phyloP scores from a whole-genome alignment of 2,797 vertebrate species.

The Mastacembelus armatus region DNA sequence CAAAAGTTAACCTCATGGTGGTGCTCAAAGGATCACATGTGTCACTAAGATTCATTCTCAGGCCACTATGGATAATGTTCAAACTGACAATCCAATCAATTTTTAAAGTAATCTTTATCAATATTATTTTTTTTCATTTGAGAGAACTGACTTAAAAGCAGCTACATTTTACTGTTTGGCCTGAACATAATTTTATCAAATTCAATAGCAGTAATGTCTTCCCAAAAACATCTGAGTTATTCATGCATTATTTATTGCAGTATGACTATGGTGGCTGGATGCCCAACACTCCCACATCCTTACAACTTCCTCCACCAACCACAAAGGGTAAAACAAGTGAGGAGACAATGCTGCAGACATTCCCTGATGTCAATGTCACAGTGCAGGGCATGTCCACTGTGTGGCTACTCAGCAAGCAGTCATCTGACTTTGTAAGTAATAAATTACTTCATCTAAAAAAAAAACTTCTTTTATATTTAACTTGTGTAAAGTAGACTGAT shows the following conservation, averaged over 20 bases:
- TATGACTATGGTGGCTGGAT: conserved; percentile 64
- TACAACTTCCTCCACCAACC: conserved; percentile 63
- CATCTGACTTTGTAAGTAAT: conserved; percentile 62
- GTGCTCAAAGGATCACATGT: too few relatives aligned
- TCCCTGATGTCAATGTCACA: conserved; percentile 50
- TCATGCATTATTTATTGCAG: conserved; percentile 5
- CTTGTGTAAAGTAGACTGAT: too few relatives aligned
- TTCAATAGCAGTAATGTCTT: too few relatives aligned
- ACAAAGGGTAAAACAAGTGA: conserved; percentile 44
- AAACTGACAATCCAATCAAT: not conserved
- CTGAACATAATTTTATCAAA: too few relatives aligned
- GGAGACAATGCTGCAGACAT: conserved; percentile 43
- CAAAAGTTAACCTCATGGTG: too few relatives aligned
- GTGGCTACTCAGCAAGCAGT: conserved; percentile 64
- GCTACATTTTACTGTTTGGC: too few relatives aligned
- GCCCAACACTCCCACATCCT: conserved; percentile 57
- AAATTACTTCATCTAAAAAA: not conserved
- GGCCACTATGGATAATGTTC: too few relatives aligned
- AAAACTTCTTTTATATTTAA: not conserved
- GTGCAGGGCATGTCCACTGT: conserved; percentile 38
- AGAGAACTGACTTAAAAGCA: too few relatives aligned
- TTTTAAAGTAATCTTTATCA: too few relatives aligned
- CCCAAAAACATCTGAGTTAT: too few relatives aligned
- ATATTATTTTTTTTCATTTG: too few relatives aligned
- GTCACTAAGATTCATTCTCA: too few relatives aligned